phyloP scores from a whole-genome alignment of 2,797 vertebrate species.

The Microctenopoma stevenorrisi region DNA sequence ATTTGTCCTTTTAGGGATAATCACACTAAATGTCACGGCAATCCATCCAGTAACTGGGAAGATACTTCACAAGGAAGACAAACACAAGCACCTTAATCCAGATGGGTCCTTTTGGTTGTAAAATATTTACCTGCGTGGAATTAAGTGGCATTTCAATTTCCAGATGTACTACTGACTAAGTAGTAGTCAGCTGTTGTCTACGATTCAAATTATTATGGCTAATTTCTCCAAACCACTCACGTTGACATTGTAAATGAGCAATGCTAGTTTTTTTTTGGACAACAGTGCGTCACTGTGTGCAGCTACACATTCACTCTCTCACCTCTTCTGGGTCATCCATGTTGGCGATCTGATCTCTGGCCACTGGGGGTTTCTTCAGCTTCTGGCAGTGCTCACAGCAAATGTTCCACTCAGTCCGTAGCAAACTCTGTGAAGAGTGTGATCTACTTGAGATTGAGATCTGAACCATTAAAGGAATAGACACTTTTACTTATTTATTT shows the following conservation, averaged over 20 bases:
- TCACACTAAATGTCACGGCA: background rate
- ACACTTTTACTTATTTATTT: constrained; percentile 1
- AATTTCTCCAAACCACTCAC: background rate
- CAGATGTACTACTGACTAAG: background rate
- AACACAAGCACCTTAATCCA: background rate
- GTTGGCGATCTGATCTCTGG: constrained; percentile 44
- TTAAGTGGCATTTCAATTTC: constrained; percentile 2
- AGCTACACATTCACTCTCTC: constrained; percentile 24
- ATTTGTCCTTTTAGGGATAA: background rate
- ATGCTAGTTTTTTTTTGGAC: constrained; percentile 7
- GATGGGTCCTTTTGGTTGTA: background rate
- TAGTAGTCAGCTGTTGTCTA: background rate
- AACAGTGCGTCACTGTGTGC: background rate
- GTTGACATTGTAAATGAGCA: background rate
- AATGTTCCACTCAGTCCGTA: constrained; percentile 34
- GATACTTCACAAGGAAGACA: background rate
- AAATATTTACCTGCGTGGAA: background rate
- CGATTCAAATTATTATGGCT: background rate
- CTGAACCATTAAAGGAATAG: constrained; percentile 37
- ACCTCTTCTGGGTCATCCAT: constrained; percentile 53
- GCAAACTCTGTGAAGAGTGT: constrained; percentile 37
- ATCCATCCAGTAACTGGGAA: background rate
- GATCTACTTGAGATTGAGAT: constrained; percentile 40
- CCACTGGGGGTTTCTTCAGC: constrained; percentile 50
- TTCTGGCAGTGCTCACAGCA: constrained; percentile 51